Evolutionary conservation across 2,888 invertebrate species (phyloP), one percentile per base, ranked within the genome.

Genomic region (Ophion costatus): DNA sequence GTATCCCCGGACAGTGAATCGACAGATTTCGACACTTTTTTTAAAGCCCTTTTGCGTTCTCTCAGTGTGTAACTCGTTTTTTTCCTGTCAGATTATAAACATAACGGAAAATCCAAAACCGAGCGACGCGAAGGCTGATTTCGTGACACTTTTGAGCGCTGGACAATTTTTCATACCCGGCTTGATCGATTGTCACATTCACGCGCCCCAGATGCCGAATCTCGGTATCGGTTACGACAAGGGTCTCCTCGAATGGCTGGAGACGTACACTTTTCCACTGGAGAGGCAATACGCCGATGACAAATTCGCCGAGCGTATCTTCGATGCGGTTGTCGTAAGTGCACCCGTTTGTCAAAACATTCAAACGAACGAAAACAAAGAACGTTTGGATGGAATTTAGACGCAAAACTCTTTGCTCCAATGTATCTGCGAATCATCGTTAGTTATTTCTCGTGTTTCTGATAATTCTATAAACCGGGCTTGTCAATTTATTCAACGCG

Each of bases 201-300:
- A 98, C 94, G 98, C 98, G 0, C 96, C 98, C 0, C 98, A 98
- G 94, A 97, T 97, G 89, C 97, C 98, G 0, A 98, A 98, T 94
- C 94, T 96, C 80, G 98, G 98, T 0, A 94, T 98, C 14, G 98
- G 98, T 0, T 95, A 98, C 87, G 98, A 98, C 91, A 95, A 96
- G 88, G 96, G 96, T 0, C 94, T 98, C 59, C 92, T 98, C 10
- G 97, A 98, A 70, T 98, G 98, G 98, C 94, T 98, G 9, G 95
- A 96, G 33, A 95, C 95, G 6, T 98, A 98, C 91, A 98, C 98
- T 1, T 98, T 97, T 91, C 98, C 98, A 0, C 93, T 97, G 70
- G 98, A 98, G 92, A 95, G 95, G 14, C 95, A 95, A 90, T 98
- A 96, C 92, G 92, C 91, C 3, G 96, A 98, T 93, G 90, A 94